Conservation (phyloP, 2,797 vertebrate genomes). For the Chromis chromis region DNA sequence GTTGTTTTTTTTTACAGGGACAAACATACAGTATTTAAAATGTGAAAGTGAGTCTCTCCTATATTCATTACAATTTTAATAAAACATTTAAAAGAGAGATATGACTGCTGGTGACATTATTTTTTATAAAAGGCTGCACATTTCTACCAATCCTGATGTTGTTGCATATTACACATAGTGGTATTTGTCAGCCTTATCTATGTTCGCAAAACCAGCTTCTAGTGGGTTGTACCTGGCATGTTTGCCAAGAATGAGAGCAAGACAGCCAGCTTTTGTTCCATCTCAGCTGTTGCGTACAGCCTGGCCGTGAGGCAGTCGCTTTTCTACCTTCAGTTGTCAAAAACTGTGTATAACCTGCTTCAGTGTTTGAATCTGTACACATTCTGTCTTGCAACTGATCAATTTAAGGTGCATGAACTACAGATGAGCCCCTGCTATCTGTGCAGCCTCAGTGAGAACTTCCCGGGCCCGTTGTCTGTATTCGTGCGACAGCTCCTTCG, state of each 20-base stretch:
- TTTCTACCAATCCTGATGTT: constrained; percentile 2
- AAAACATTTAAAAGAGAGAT: constrained; percentile 1
- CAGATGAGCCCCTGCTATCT: constrained; percentile 66
- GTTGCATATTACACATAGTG: not conserved
- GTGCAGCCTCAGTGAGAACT: constrained; percentile 78
- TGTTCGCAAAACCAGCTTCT: not conserved
- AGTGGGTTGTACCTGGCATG: not conserved
- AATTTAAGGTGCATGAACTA: constrained; percentile 47
- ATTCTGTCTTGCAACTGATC: not conserved
- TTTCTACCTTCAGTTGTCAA: not conserved
- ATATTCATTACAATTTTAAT: not conserved
- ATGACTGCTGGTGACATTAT: not conserved
- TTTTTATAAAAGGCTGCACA: constrained; percentile 1
- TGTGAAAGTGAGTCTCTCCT: not conserved
- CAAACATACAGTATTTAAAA: not conserved
- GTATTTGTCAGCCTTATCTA: not conserved
- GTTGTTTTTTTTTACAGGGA: not conserved
- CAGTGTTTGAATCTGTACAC: not conserved
- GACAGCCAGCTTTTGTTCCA: not conserved
- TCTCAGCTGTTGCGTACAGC: not conserved
- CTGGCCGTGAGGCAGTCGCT: not conserved
- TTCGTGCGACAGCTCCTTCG: constrained; percentile 70
- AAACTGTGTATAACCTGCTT: not conserved
- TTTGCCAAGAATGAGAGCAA: not conserved
- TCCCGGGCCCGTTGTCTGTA: constrained; percentile 77